These are phyloP conservation scores for Lophotriccus pileatus DNA, from an alignment of 2,797 vertebrate species.

Conservation along the genomic window DNA sequence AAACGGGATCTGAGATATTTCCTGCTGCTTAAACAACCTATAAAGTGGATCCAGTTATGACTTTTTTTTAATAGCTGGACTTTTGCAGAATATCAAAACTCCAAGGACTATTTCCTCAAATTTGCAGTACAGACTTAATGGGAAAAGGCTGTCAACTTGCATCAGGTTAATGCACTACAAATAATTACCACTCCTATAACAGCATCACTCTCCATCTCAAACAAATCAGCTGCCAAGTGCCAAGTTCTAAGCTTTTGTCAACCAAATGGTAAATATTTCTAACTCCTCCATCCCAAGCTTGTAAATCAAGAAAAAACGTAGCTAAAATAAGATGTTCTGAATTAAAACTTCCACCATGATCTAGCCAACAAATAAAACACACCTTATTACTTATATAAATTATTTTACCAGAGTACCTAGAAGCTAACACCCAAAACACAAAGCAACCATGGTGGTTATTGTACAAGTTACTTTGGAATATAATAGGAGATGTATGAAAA, in stretches of 20 bases:
- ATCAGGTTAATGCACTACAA: neutral
- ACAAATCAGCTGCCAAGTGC: neutral
- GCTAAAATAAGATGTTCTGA: neutral
- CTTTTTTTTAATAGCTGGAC: neutral
- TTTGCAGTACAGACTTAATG: neutral
- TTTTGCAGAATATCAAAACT: neutral
- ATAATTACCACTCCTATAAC: neutral
- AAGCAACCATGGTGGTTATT: neutral
- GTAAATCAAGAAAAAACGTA: neutral
- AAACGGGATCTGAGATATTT: neutral
- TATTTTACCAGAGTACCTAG: neutral
- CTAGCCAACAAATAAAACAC: neutral
- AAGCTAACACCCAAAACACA: neutral
- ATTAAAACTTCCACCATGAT: neutral
- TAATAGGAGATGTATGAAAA: neutral
- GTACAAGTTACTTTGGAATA: neutral
- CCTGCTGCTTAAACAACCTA: neutral
- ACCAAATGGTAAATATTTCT: neutral
- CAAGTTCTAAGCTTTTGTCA: neutral
- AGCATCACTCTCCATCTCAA: neutral
- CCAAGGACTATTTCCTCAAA: neutral
- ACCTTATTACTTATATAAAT: neutral
- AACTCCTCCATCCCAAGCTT: neutral
- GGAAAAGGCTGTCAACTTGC: neutral
- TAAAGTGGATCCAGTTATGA: neutral